A percentile compares a stretch with the other conserved stretches of the same genome.
phyloP scores from a whole-genome alignment of 2,113 vertebrate species.

The Pyrgilauda ruficollis region DNA sequence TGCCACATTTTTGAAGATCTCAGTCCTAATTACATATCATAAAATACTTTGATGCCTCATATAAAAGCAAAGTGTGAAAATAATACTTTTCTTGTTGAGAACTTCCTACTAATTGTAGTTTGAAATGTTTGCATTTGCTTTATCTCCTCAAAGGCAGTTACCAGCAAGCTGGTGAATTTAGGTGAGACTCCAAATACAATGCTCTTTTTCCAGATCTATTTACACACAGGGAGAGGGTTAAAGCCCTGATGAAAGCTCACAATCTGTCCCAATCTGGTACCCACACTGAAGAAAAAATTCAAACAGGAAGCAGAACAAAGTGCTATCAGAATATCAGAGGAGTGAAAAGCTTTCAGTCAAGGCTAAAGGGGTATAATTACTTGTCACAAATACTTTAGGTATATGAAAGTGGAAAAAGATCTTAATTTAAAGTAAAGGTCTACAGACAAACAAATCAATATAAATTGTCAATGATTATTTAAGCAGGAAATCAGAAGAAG shows the following conservation, averaged over 20 bases:
- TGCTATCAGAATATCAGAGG: not conserved
- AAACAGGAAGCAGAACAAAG: not conserved
- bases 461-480: not conserved
- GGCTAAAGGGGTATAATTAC: not conserved
- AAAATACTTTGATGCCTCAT: not conserved
- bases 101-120: not conserved
- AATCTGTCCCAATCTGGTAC: not conserved
- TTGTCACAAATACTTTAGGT: not conserved
- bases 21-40: not conserved
- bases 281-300: not conserved
- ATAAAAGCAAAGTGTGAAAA: slow-evolving; percentile 21
- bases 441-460: not conserved
- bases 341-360: not conserved
- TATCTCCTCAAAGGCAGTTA: not conserved
- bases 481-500: not conserved
- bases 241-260: not conserved
- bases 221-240: not conserved
- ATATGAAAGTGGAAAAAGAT: not conserved
- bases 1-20: not conserved
- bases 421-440: not conserved
- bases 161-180: not conserved
- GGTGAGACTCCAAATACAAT: not conserved
- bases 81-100: not conserved
- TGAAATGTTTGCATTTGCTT: not conserved
- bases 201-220: not conserved